Base-by-base conservation (phyloP, 2,888 invertebrate genomes). In the Apotomis capreana region DNA sequence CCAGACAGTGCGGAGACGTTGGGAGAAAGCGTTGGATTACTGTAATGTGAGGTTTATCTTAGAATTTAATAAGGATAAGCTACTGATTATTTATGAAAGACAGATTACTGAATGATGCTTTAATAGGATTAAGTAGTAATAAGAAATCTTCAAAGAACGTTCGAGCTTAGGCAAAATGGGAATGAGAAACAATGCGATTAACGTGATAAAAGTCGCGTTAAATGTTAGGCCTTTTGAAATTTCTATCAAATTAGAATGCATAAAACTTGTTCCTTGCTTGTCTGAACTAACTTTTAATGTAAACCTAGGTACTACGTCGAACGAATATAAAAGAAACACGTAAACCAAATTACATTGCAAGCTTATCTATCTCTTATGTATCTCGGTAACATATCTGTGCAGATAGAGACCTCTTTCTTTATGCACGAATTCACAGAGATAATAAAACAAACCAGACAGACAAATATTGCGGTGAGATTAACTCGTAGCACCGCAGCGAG, bases 1-100 rank as follows among this genome's bases (percentile, higher is more conserved):
- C 78, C 82, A 84, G 85, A 84, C 84, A 76, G 77, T 75, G 80
- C 76, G 71, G 80, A 80, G 81, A 81, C 80, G 74, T 55, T 51
- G 40, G 52, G 57, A 59, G 57, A 67, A 55, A 71, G 71, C 57
- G 67, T 51, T 13, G 57, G 62, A 57, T 57, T 62, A 69, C 62
- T 15, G 44, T 61, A 68, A 61, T 49, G 67, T 36, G 0, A 3
- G 12, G 54, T 8, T 46, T 65, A 59, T 49, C 13, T 54, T 15
- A 15, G 10, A 46, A 60, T 60, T 44, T 12, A 62, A 26, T 51
- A 51, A 62, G 26, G 9, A 12, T 40, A n/a, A 59, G n/a, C 10
- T 9, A 8, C 60, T 6, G 37, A 37, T 40, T 44, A 15, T 49
- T 49, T 8, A 49, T 49, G 49, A 49, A 49, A 49, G 49, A 12